Evolutionary conservation across 1,140 invertebrate species (phyloP).

Genomic region (Ridgeia piscesae): DNA sequence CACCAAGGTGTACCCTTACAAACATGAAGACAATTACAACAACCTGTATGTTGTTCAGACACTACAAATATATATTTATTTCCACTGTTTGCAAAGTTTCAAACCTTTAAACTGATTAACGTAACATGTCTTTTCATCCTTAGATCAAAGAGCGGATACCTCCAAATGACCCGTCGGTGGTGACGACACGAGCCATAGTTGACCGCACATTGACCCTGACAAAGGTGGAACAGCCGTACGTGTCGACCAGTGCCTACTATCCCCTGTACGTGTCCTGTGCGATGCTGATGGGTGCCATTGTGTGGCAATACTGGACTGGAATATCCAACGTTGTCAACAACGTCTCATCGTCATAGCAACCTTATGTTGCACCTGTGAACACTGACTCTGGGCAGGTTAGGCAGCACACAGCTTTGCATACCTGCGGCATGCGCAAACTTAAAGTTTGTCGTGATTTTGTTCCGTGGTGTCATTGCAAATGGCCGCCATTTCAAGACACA

Average conservation of each 20-base stretch:
- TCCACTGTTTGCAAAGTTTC: too few relatives aligned
- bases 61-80: too few relatives aligned
- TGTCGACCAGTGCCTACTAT: slow-evolving; percentile 33
- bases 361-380: neutral
- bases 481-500: neutral
- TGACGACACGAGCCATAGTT: slow-evolving; percentile 24
- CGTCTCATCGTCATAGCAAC: neutral
- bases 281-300: slow-evolving; percentile 39
- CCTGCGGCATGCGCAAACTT: neutral
- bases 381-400: neutral
- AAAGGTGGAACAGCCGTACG: slow-evolving; percentile 33
- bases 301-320: slow-evolving; percentile 40
- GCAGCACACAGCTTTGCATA: neutral
- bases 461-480: neutral
- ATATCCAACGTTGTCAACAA: neutral
- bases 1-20: too few relatives aligned
- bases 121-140: neutral
- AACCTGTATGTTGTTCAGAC: too few relatives aligned
- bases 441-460: neutral
- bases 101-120: too few relatives aligned
- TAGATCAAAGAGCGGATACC: slow-evolving; percentile 38
- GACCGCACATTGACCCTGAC: slow-evolving; percentile 27
- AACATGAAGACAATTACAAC: too few relatives aligned
- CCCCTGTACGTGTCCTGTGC: slow-evolving; percentile 39
- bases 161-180: slow-evolving; percentile 30